A percentile compares a stretch with the other conserved stretches of the same genome.
Conservation (phyloP, 1,140 invertebrate genomes). For the Calephelis nemesis region DNA sequence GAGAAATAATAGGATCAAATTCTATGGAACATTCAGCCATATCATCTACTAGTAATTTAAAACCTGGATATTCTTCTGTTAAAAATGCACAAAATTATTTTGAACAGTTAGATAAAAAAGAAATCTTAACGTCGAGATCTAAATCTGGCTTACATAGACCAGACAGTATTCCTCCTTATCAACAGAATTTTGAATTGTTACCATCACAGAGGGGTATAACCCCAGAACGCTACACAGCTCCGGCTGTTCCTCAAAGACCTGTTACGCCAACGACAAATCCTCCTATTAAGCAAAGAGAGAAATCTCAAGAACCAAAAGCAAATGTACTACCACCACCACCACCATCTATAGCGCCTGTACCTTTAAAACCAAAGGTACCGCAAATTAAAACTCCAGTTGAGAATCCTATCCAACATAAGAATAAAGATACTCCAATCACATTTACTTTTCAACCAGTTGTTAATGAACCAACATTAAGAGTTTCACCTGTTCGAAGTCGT, state of each 20-base stretch:
- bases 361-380: conserved; percentile 30
- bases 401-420: conserved; percentile 39
- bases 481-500: conserved; percentile 71
- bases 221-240: conserved; percentile 63
- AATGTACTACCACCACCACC: conserved; percentile 6
- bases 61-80: conserved; percentile 51
- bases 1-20: conserved; percentile 46
- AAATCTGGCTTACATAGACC: conserved; percentile 80
- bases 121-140: conserved; percentile 53
- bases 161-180: conserved; percentile 81
- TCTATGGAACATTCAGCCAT: conserved; percentile 34
- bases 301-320: conserved; percentile 43
- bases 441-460: conserved; percentile 81
- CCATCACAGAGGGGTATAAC: conserved; percentile 77
- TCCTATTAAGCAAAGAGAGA: conserved; percentile 37
- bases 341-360: conserved; percentile 23
- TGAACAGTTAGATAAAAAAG: conserved; percentile 60
- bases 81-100: conserved; percentile 61
- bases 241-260: conserved; percentile 52
- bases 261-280: conserved; percentile 54
- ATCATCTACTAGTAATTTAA: conserved; percentile 33
- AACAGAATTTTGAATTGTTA: conserved; percentile 80
- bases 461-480: conserved; percentile 73
- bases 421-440: conserved; percentile 60
- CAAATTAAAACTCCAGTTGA: conserved; percentile 39